Percentiles rank a stretch among this genome's conserved stretches.
phyloP scores from a whole-genome alignment of 2,888 invertebrate genomes.

The Ectemnius cavifrons region DNA sequence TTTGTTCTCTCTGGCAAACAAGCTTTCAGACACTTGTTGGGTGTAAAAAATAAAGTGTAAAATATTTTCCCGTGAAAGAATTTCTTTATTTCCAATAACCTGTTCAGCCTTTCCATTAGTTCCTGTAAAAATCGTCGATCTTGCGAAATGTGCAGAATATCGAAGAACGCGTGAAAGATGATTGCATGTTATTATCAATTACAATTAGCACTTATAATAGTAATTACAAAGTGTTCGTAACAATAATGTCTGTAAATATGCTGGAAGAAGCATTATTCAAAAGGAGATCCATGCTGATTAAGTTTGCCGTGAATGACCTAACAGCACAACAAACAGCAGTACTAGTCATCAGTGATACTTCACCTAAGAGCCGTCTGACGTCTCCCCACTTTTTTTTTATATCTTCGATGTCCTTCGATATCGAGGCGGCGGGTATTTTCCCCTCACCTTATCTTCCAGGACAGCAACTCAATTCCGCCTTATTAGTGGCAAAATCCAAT shows the following conservation, averaged over 20 bases:
- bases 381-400: slow-evolving; percentile 15
- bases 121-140: background rate
- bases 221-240: too few relatives aligned
- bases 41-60: slow-evolving; percentile 58
- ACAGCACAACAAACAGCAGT: background rate
- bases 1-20: slow-evolving; percentile 26
- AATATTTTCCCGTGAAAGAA: slow-evolving; percentile 56
- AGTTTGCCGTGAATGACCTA: too few relatives aligned
- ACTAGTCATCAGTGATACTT: slow-evolving; percentile 12
- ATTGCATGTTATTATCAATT: too few relatives aligned
- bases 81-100: slow-evolving; percentile 8
- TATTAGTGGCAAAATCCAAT: background rate
- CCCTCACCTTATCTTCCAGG: background rate
- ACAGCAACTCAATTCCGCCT: background rate
- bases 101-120: background rate
- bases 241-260: too few relatives aligned
- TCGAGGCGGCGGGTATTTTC: slow-evolving; percentile 3
- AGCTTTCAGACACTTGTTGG: slow-evolving; percentile 45
- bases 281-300: too few relatives aligned
- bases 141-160: background rate
- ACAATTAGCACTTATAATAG: too few relatives aligned
- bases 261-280: too few relatives aligned
- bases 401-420: slow-evolving; percentile 19
- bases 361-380: slow-evolving; percentile 5
- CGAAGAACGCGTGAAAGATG: too few relatives aligned